A percentile compares a stretch with the other conserved stretches of the same genome.
These are phyloP conservation scores for Tubulanus polymorphus DNA, from an alignment of 2,888 invertebrate species.

Conservation along the genomic window DNA sequence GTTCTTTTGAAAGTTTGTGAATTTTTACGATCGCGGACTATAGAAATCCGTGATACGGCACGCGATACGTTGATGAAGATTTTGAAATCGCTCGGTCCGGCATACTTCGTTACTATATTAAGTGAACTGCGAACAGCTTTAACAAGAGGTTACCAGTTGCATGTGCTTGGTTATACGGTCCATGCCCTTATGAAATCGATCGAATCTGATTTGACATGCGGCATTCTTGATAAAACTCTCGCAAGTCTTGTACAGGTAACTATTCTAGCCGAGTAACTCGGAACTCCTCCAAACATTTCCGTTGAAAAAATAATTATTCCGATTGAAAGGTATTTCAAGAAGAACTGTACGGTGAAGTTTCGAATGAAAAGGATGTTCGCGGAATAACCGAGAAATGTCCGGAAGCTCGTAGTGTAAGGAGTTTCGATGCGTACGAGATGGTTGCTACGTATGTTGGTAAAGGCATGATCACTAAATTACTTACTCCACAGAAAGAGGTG, in stretches of 20 bases:
- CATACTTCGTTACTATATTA: constrained; percentile 72
- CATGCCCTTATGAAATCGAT: constrained; percentile 76
- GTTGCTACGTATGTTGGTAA: constrained; percentile 75
- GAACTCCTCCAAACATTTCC: no score
- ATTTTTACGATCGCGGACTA: constrained; percentile 82
- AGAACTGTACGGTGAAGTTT: constrained; percentile 81
- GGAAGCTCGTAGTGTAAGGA: constrained; percentile 66
- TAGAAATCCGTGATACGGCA: constrained; percentile 78
- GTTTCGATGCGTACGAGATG: constrained; percentile 79
- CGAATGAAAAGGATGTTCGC: constrained; percentile 88
- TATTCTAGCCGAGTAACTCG: no score
- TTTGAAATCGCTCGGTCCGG: constrained; percentile 77
- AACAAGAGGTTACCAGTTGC: constrained; percentile 86
- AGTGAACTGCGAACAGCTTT: constrained; percentile 76
- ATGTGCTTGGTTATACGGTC: constrained; percentile 84
- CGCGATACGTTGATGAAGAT: constrained; percentile 91
- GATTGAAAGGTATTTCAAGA: constrained; percentile 67
- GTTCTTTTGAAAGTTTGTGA: constrained; percentile 70
- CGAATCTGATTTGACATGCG: constrained; percentile 66
- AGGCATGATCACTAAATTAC: constrained; percentile 68
- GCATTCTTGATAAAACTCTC: constrained; percentile 76
- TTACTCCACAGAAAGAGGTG: constrained; percentile 78
- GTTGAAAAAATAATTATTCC: constrained; percentile 3
- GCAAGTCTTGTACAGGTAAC: constrained; percentile 70
- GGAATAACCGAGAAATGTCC: constrained; percentile 70